A percentile compares a stretch with the other conserved stretches of the same genome.
Evolutionary conservation across 1,140 invertebrate genomes (phyloP).

Genomic region (Heliothis subflexa): DNA sequence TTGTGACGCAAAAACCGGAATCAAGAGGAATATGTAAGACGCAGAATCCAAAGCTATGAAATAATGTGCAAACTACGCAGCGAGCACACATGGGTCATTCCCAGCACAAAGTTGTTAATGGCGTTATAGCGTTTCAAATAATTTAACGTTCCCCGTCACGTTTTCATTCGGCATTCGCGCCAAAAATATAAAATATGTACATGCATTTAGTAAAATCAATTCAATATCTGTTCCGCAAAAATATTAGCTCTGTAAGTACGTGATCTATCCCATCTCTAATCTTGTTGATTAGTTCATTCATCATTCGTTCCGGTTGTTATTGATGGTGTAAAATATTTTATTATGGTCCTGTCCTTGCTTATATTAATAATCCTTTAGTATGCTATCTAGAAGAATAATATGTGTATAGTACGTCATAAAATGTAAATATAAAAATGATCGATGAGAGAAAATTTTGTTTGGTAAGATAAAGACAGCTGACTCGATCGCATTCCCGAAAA

Average conservation of each 20-base stretch:
- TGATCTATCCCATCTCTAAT: slow-evolving; percentile 3
- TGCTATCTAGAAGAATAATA: neutral
- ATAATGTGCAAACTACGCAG: slow-evolving; percentile 56
- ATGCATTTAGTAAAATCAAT: neutral
- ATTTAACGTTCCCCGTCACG: slow-evolving; percentile 51
- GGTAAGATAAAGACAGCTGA: too few species aligned
- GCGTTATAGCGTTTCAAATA: slow-evolving; percentile 44
- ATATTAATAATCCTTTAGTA: neutral
- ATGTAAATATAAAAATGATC: slow-evolving; percentile 2
- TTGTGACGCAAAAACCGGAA: slow-evolving; percentile 20
- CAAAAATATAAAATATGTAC: slow-evolving; percentile 48
- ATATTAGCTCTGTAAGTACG: slow-evolving; percentile 23
- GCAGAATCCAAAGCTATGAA: slow-evolving; percentile 20
- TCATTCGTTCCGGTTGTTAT: slow-evolving; percentile 15
- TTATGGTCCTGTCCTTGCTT: slow-evolving; percentile 15
- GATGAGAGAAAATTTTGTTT: neutral
- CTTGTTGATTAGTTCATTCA: slow-evolving; percentile 9
- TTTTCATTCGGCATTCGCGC: slow-evolving; percentile 50
- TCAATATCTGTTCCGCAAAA: neutral
- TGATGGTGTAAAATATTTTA: neutral
- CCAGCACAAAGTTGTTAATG: slow-evolving; percentile 55
- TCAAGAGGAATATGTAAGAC: slow-evolving; percentile 27
- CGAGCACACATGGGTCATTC: slow-evolving; percentile 44
- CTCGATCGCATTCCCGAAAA: too few species aligned
- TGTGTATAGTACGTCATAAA: slow-evolving; percentile 5